These are phyloP conservation scores for Listronotus bonariensis DNA, from an alignment of 1,140 invertebrate species.

Conservation along the genomic window DNA sequence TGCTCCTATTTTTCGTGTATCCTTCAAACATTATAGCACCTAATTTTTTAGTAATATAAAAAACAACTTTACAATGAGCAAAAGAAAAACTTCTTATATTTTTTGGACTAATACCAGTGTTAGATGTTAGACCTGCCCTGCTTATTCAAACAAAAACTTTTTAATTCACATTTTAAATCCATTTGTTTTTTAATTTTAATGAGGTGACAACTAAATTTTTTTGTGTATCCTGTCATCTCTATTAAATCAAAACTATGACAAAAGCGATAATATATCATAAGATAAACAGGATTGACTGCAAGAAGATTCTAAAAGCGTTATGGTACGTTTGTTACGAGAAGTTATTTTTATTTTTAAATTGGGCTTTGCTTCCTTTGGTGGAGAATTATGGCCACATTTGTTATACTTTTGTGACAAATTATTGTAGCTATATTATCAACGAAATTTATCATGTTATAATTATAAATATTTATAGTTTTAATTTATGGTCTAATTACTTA, in stretches of 20 bases:
- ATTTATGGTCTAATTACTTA: no score
- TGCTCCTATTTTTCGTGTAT: no score
- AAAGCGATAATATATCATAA: slow-evolving; percentile 7
- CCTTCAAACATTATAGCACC: no score
- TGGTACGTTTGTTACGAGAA: neutral
- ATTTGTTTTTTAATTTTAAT: neutral
- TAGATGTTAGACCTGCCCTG: no score
- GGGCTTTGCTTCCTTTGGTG: neutral
- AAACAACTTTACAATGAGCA: no score
- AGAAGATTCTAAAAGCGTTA: neutral
- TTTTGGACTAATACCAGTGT: no score
- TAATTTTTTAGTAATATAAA: no score
- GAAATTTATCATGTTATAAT: no score
- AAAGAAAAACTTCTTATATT: no score
- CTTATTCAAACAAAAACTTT: neutral
- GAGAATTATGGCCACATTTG: neutral
- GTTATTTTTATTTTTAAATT: slow-evolving; percentile 10
- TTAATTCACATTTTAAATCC: neutral
- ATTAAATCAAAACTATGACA: slow-evolving; percentile 1
- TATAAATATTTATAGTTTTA: no score
- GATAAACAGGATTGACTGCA: slow-evolving; percentile 1
- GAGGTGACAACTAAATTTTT: slow-evolving; percentile 7
- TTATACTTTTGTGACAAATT: no score
- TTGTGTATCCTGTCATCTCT: slow-evolving; percentile 4
- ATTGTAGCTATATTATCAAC: no score